These are phyloP conservation scores for Microcebus murinus DNA, from an alignment of 2,113 vertebrate species.

Conservation along the genomic window DNA sequence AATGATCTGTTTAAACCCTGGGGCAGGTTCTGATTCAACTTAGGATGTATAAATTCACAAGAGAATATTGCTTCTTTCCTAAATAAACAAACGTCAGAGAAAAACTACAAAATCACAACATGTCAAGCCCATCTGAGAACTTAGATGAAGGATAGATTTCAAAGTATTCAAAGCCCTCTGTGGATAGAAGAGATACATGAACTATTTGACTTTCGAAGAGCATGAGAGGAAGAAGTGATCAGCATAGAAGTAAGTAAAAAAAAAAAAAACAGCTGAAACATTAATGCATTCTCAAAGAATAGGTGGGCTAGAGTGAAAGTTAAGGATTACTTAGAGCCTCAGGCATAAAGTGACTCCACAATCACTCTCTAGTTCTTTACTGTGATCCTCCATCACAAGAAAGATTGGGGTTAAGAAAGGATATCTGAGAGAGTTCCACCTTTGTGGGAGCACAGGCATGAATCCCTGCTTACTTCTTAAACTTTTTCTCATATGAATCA, in stretches of 20 bases:
- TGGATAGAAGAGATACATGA: neutral
- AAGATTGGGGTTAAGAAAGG: accelerated
- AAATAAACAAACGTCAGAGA: neutral
- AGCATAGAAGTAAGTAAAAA: neutral
- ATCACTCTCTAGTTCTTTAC: neutral
- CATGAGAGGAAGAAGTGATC: neutral
- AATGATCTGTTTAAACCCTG: neutral
- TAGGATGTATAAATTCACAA: neutral
- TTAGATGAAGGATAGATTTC: neutral
- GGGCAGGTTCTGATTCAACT: neutral
- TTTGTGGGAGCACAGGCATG: neutral
- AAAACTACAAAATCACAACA: neutral
- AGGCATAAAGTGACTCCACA: neutral
- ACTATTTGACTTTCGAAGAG: neutral
- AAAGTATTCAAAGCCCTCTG: neutral
- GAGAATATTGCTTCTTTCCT: neutral
- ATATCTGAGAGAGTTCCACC: neutral
- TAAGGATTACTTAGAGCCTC: neutral
- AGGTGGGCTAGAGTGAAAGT: neutral
- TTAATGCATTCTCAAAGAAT: neutral
- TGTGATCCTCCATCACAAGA: neutral
- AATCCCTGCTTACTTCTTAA: neutral
- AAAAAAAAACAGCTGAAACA: neutral
- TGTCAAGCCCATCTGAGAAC: neutral
- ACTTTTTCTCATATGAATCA: neutral